Evolutionary conservation across 2,888 invertebrate species (phyloP), one percentile per base, ranked within the genome.

Genomic region (Epinotia brunnichana): DNA sequence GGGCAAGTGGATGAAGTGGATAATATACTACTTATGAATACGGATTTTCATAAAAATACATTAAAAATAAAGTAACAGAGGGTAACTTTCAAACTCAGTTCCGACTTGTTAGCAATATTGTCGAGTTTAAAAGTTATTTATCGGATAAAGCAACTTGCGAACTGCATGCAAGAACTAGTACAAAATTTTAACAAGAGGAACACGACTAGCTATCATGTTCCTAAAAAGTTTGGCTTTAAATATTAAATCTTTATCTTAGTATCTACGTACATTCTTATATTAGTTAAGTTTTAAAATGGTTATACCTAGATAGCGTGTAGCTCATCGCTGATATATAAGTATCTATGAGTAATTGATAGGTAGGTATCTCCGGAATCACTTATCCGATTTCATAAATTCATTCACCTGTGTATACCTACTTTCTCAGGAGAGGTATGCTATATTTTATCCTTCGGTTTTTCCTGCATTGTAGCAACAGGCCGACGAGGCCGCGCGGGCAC

Each of bases 111-210:
- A 39, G 21, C 21, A 53, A 39, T 15, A 54, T 54, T 56, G 24
- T 56, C 4, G 54, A 24, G 54, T 66, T n/a, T 56, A 11, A 21
- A 66, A 41, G 54, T 54, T 54, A 64, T 39, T n/a, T 24, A 10
- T 41, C 41, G 56, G 54, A 66, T 56, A 66, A 39, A 56, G 66
- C 24, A 56, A 66, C 56, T 66, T 66, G 54, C 41, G 24, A 66
- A 21, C 66, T 41, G 24, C 39, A 21, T 56, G n/a, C 39, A n/a
- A 54, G 64, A 64, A 53, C 51, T 29, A 48, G 35, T 39, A 54
- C 39, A 64, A 64, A 64, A 17, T 54, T 64, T 39, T 35, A 64
- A 53, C 35, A 64, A 54, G 64, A 35, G 53, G 35, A 63, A 63
- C 53, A 64, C 39, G 64, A 10, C 19, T 19, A 0, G 29, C 39